These are phyloP conservation scores for Opisthocomus hoazin DNA, from an alignment of 2,113 vertebrate genomes.

Conservation along the genomic window DNA sequence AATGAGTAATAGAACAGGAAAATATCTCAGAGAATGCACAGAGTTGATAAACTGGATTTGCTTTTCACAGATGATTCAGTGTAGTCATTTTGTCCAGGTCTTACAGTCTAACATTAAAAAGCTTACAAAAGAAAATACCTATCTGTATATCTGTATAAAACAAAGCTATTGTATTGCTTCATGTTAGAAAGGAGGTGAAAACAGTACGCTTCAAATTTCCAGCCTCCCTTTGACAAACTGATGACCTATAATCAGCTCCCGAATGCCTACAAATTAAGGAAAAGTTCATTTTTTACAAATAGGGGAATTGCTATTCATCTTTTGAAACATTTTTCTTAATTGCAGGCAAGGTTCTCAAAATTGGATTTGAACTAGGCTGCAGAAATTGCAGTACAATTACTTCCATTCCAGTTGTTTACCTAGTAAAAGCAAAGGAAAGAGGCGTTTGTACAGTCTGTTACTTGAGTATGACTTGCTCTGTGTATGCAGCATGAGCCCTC, in stretches of 20 bases:
- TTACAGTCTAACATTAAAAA: neutral
- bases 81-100: neutral
- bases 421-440: neutral
- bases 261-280: neutral
- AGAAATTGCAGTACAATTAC: neutral
- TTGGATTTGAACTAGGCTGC: neutral
- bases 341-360: constrained; percentile 26
- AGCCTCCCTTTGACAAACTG: neutral
- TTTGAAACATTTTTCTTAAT: constrained; percentile 4
- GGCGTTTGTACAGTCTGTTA: neutral
- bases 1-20: neutral
- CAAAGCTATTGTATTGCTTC: neutral
- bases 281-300: constrained; percentile 4
- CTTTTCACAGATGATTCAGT: neutral
- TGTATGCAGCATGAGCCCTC: neutral
- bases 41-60: neutral
- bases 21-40: neutral
- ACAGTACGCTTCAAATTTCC: neutral
- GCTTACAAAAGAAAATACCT: neutral
- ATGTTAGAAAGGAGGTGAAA: constrained; percentile 9
- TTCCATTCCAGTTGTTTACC: constrained; percentile 9
- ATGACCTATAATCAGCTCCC: neutral
- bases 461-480: neutral
- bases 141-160: neutral
- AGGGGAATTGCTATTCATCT: neutral